A percentile compares a stretch with the other conserved stretches of the same genome.
Evolutionary conservation across 2,797 vertebrate species (phyloP).

Genomic region (Acanthurus leucopareius): DNA sequence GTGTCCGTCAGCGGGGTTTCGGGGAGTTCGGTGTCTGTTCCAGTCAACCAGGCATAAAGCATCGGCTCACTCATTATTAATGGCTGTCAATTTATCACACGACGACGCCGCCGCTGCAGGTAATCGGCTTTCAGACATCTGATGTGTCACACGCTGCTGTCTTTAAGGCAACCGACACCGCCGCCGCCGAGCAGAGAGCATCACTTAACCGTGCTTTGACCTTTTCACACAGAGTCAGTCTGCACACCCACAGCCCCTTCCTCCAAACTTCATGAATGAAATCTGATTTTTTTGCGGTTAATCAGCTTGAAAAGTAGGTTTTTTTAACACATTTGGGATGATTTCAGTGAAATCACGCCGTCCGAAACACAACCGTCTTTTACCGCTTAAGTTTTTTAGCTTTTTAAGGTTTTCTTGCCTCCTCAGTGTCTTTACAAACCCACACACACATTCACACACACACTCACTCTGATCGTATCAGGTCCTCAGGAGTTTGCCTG

Average conservation of each 20-base stretch:
- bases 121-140: not conserved
- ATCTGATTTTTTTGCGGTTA: too few species aligned
- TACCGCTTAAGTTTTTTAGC: too few species aligned
- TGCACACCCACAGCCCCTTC: not conserved
- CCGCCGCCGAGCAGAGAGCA: not conserved
- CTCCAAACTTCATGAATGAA: too few species aligned
- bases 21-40: slow-evolving; percentile 36
- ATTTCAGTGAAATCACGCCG: too few species aligned
- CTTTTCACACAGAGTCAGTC: not conserved
- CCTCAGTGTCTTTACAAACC: too few species aligned
- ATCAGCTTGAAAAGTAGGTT: too few species aligned
- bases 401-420: too few species aligned
- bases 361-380: too few species aligned
- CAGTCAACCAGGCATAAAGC: slow-evolving; percentile 22
- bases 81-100: slow-evolving; percentile 40
- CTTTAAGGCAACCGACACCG: slow-evolving; percentile 5
- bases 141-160: slow-evolving; percentile 1
- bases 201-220: not conserved
- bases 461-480: slow-evolving; percentile 9
- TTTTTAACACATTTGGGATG: too few species aligned
- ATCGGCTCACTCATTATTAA: slow-evolving; percentile 64
- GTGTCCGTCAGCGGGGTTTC: slow-evolving; percentile 29
- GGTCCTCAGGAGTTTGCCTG: slow-evolving; percentile 38
- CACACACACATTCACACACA: slow-evolving; percentile 16
- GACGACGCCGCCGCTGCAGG: slow-evolving; percentile 8